Conservation (phyloP, 2,797 vertebrate species). For the Pelochelys cantorii region DNA sequence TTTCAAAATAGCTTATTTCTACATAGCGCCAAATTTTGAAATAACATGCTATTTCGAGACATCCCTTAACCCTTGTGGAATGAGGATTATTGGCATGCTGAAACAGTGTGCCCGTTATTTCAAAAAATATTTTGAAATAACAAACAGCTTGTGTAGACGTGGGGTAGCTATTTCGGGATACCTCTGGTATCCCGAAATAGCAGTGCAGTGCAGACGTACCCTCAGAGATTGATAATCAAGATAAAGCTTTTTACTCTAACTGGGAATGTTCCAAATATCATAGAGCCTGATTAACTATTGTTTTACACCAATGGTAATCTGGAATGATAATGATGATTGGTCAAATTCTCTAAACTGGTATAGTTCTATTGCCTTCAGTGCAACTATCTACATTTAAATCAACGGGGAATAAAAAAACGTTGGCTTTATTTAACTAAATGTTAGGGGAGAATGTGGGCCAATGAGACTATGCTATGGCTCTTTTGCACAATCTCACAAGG, state of each 20-base stretch:
- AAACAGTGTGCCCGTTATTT: too few species aligned
- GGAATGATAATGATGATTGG: not conserved
- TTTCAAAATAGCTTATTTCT: too few species aligned
- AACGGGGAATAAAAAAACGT: not conserved
- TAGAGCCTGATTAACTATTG: not conserved
- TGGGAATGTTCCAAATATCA: not conserved
- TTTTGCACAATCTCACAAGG: not conserved
- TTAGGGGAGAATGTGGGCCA: not conserved
- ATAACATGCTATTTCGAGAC: too few species aligned
- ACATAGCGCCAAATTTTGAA: too few species aligned
- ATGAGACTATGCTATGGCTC: not conserved
- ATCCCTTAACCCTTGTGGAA: too few species aligned
- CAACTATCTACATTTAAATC: not conserved
- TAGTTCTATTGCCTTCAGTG: not conserved
- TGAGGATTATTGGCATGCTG: too few species aligned
- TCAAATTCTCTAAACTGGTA: not conserved
- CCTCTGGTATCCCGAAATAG: too few species aligned
- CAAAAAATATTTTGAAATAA: too few species aligned
- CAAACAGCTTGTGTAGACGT: too few species aligned
- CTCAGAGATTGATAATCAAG: not conserved
- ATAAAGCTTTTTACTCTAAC: not conserved
- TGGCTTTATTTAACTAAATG: not conserved
- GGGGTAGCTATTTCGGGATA: too few species aligned
- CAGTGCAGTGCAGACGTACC: too few species aligned
- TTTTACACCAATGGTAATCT: not conserved